These are phyloP conservation scores for Cheilosia grossa DNA, from an alignment of 2,888 invertebrate genomes.

Conservation along the genomic window DNA sequence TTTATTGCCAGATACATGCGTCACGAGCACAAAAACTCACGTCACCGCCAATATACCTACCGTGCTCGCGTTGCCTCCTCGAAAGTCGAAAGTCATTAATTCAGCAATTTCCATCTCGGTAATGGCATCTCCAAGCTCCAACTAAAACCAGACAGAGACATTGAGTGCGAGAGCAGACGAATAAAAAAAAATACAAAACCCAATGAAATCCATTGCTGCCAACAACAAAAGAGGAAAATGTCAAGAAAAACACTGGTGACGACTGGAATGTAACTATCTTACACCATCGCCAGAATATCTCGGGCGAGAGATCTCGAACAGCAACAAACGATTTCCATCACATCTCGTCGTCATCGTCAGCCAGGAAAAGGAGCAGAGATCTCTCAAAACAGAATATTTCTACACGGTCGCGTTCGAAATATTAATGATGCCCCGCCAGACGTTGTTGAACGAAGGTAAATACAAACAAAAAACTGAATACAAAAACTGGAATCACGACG, in stretches of 20 bases:
- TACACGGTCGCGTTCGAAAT: slow-evolving; percentile 84
- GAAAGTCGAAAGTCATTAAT: slow-evolving; percentile 69
- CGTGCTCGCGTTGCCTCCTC: neutral
- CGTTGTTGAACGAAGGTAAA: slow-evolving; percentile 40
- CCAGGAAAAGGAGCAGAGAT: slow-evolving; percentile 29
- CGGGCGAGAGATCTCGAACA: slow-evolving; percentile 64
- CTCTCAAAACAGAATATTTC: slow-evolving; percentile 82
- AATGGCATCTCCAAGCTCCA: slow-evolving; percentile 53
- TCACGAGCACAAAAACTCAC: slow-evolving; percentile 25
- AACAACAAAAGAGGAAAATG: slow-evolving; percentile 48
- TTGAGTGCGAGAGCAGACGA: slow-evolving; percentile 1
- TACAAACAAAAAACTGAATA: neutral
- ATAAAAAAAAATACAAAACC: slow-evolving; percentile 19
- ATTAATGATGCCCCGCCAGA: slow-evolving; percentile 81
- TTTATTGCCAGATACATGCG: slow-evolving; percentile 56
- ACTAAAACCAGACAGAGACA: slow-evolving; percentile 34
- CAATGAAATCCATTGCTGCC: slow-evolving; percentile 7
- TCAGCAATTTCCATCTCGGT: slow-evolving; percentile 73
- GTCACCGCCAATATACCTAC: slow-evolving; percentile 16
- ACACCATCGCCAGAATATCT: slow-evolving; percentile 74
- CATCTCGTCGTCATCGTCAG: slow-evolving; percentile 23
- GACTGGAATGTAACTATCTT: slow-evolving; percentile 75
- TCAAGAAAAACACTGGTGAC: slow-evolving; percentile 73
- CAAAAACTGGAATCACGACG: slow-evolving; percentile 55
- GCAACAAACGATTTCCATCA: slow-evolving; percentile 55